phyloP scores from a whole-genome alignment of 30 jellyfish, hydroid and myxozoan species.

The Hydra vulgaris region DNA sequence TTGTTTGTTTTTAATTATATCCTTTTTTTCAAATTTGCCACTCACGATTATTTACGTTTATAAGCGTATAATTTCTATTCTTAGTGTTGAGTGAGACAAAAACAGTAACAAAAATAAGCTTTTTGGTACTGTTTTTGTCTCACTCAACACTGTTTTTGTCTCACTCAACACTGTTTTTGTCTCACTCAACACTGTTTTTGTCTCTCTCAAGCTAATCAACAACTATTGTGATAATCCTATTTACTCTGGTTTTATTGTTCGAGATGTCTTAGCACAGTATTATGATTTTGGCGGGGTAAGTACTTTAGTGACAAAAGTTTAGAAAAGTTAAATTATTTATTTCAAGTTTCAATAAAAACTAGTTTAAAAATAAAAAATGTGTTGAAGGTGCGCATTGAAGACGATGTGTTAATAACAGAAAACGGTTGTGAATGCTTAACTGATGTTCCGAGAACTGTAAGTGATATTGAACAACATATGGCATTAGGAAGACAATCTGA shows the following conservation, averaged over 20 bases:
- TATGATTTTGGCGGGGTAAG: constrained; percentile 93
- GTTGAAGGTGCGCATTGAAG: constrained; percentile 88
- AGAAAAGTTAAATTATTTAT: neutral
- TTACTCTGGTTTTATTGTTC: constrained; percentile 44
- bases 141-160: no score
- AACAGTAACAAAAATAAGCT: no score
- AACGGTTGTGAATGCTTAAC: constrained; percentile 91
- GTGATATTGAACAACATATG: constrained; percentile 68
- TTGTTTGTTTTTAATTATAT: no score
- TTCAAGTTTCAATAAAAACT: no score
- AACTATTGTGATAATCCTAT: constrained; percentile 66
- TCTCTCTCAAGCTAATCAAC: constrained; percentile 31
- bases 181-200: no score
- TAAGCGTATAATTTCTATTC: no score
- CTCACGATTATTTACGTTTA: neutral
- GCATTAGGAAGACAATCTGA: constrained; percentile 35
- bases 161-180: no score
- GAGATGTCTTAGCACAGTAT: constrained; percentile 62
- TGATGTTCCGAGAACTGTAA: constrained; percentile 93
- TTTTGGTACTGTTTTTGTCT: no score
- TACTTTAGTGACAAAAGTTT: no score
- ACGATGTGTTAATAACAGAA: constrained; percentile 72
- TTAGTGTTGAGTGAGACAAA: no score
- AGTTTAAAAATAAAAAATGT: neutral
- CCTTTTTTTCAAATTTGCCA: no score